Conservation (phyloP, 2,113 vertebrate genomes). For the Grantiella picta region DNA sequence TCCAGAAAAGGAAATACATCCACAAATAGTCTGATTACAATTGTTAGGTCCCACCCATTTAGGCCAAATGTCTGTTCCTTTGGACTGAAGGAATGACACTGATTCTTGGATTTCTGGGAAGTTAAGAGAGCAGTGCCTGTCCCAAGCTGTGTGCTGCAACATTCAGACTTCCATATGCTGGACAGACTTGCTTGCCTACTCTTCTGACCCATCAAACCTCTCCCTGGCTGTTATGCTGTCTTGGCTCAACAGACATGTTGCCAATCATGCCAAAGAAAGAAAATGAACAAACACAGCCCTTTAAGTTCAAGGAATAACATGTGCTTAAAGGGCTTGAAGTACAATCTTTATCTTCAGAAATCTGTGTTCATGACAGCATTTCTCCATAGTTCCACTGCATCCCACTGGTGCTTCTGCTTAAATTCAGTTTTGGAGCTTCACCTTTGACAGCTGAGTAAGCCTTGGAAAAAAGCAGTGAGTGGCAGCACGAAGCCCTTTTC, state of each 20-base stretch:
- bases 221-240: not conserved
- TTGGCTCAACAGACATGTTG: not conserved
- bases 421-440: not conserved
- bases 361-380: not conserved
- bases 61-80: not conserved
- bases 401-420: not conserved
- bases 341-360: not conserved
- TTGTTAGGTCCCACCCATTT: not conserved
- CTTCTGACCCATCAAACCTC: conserved; percentile 17
- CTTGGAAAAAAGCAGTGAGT: not conserved
- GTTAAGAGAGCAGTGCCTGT: not conserved
- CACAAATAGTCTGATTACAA: not conserved
- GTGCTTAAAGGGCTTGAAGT: not conserved
- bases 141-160: not conserved
- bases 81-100: not conserved
- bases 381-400: not conserved
- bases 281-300: not conserved
- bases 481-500: not conserved
- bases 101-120: not conserved
- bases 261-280: not conserved
- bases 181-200: conserved; percentile 15
- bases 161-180: not conserved
- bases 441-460: not conserved
- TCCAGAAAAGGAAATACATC: not conserved
- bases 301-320: not conserved